Evolutionary conservation across 1,140 invertebrate genomes (phyloP).

Genomic region (Formica selysi): DNA sequence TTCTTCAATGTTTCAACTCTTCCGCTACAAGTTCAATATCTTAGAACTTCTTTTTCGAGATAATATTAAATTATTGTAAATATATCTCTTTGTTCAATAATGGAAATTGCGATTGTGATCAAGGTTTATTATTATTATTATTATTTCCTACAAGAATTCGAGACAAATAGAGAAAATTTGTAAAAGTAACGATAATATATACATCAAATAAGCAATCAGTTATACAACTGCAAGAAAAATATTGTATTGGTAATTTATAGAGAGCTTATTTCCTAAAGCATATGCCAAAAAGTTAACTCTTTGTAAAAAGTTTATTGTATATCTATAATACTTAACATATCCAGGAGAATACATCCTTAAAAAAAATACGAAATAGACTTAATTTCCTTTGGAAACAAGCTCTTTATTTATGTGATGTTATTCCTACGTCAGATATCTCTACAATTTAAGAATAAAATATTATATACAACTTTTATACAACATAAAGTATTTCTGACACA

Average conservation of each 20-base stretch:
- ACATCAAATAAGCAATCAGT: not conserved
- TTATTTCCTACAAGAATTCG: not conserved
- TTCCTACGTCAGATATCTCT: not conserved
- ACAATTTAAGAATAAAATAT: constrained; percentile 10
- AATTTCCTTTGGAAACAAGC: not conserved
- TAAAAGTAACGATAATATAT: not conserved
- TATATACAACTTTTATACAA: constrained; percentile 29
- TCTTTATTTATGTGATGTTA: not conserved
- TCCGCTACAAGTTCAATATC: not conserved
- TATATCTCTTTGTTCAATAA: not conserved
- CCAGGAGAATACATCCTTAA: not conserved
- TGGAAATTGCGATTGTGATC: not conserved
- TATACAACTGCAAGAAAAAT: not conserved
- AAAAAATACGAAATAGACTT: not conserved
- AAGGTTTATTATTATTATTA: not conserved
- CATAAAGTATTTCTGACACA: constrained; percentile 6
- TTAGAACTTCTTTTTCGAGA: not conserved
- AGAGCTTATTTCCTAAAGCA: constrained; percentile 8
- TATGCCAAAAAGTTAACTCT: not conserved
- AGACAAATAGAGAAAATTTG: not conserved
- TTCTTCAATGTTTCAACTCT: not conserved
- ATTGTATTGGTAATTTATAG: not conserved
- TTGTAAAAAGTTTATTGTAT: not conserved
- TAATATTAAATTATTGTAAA: constrained; percentile 1
- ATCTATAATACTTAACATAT: not conserved